Percentiles rank a stretch among this genome's conserved stretches.
These are phyloP conservation scores for Esox niger DNA, from an alignment of 2,113 vertebrate genomes.

Conservation along the genomic window DNA sequence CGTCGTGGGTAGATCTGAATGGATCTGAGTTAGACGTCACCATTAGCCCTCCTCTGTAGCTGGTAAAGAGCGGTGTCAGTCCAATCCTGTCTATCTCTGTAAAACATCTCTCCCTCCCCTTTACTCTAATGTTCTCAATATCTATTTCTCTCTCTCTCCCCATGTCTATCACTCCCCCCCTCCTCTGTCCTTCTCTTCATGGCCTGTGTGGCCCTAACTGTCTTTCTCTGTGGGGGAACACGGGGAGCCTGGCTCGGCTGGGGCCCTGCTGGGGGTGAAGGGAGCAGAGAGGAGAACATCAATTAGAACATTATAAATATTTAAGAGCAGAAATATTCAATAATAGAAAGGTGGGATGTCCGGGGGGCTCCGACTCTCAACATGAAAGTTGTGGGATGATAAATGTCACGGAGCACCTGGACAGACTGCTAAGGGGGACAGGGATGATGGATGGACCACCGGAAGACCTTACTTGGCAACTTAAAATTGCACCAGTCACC, in stretches of 20 bases:
- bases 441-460: slow-evolving; percentile 61
- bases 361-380: slow-evolving; percentile 38
- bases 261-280: slow-evolving; percentile 58
- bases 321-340: slow-evolving; percentile 77
- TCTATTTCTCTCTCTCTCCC: slow-evolving; percentile 23
- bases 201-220: slow-evolving; percentile 54
- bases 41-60: slow-evolving; percentile 31
- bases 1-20: slow-evolving; percentile 34
- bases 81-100: background rate
- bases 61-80: slow-evolving; percentile 18
- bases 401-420: slow-evolving; percentile 62
- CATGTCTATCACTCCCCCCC: slow-evolving; percentile 70
- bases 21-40: slow-evolving; percentile 25
- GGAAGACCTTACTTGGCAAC: slow-evolving; percentile 49
- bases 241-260: slow-evolving; percentile 48
- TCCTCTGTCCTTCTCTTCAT: slow-evolving; percentile 27
- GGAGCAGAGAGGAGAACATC: slow-evolving; percentile 73
- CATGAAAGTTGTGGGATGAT: slow-evolving; percentile 71
- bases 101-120: background rate
- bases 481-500: slow-evolving; percentile 60
- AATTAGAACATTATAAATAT: slow-evolving; percentile 80
- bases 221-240: slow-evolving; percentile 58
- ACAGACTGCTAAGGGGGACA: slow-evolving; percentile 33
- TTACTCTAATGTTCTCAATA: background rate
- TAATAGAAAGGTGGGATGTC: slow-evolving; percentile 67